Evolutionary conservation across 2,113 vertebrate genomes (phyloP).

Genomic region (Astatotilapia flaviijosephi): DNA sequence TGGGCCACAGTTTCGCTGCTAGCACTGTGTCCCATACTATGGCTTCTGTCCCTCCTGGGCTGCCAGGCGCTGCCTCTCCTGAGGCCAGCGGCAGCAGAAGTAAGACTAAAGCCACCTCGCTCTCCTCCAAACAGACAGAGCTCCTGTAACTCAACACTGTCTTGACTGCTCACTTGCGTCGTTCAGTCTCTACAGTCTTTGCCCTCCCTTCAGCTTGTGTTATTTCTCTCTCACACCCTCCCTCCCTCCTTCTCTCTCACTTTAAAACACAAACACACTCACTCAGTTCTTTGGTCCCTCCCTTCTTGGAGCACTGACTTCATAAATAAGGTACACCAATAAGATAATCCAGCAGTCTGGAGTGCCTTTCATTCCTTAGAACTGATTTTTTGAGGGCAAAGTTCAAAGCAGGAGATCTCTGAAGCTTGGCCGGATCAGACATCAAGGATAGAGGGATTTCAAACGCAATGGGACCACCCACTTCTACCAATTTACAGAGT

Average conservation of each 20-base stretch:
- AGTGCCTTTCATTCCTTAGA: slow-evolving; percentile 84
- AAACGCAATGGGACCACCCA: background rate
- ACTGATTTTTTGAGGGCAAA: slow-evolving; percentile 69
- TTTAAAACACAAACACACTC: slow-evolving; percentile 68
- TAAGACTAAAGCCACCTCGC: slow-evolving; percentile 3
- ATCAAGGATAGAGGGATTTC: slow-evolving; percentile 3
- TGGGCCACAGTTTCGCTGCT: slow-evolving; percentile 54
- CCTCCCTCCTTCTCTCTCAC: slow-evolving; percentile 44
- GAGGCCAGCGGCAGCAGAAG: slow-evolving; percentile 37
- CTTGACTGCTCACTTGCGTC: slow-evolving; percentile 6
- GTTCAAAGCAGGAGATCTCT: slow-evolving; percentile 73
- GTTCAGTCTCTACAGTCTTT: slow-evolving; percentile 6
- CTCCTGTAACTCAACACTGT: slow-evolving; percentile 35
- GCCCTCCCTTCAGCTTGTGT: slow-evolving; percentile 66
- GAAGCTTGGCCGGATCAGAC: background rate
- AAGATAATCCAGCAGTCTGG: slow-evolving; percentile 64
- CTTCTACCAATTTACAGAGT: slow-evolving; percentile 8
- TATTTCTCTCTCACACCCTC: slow-evolving; percentile 73
- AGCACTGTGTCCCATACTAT: slow-evolving; percentile 64
- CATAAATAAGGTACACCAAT: slow-evolving; percentile 64
- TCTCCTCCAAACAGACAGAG: background rate
- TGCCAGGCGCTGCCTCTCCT: slow-evolving; percentile 30
- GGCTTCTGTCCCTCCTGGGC: slow-evolving; percentile 21
- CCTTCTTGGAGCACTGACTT: slow-evolving; percentile 65
- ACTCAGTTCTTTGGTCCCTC: slow-evolving; percentile 46